Evolutionary conservation across 1,140 invertebrate genomes (phyloP).

Genomic region (Hylaeus anthracinus): DNA sequence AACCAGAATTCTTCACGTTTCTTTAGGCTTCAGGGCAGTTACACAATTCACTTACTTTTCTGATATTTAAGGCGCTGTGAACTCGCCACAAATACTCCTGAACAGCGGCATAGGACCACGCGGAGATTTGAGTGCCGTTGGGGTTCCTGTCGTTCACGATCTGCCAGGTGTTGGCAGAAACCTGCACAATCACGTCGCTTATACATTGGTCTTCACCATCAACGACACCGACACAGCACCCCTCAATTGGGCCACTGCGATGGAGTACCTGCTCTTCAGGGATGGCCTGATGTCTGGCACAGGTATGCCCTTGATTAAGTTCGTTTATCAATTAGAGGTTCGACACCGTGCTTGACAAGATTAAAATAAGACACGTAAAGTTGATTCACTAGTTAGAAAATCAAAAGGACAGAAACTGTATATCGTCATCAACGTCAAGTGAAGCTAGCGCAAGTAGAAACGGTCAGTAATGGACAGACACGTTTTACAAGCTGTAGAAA

Average conservation of each 20-base stretch:
- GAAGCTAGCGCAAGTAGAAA: too few species aligned
- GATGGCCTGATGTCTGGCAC: conserved; percentile 93
- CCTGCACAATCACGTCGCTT: conserved; percentile 93
- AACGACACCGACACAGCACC: conserved; percentile 91
- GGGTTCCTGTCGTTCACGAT: conserved; percentile 86
- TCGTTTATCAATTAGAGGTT: too few species aligned
- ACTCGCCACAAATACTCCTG: conserved; percentile 91
- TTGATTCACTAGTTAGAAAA: too few species aligned
- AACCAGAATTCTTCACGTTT: too few species aligned
- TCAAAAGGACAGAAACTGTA: too few species aligned
- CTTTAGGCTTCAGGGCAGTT: too few species aligned
- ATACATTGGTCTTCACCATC: conserved; percentile 88
- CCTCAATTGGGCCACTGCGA: conserved; percentile 92
- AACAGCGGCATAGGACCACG: conserved; percentile 91
- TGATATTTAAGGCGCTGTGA: conserved; percentile 84
- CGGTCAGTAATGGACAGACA: too few species aligned
- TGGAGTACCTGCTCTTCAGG: conserved; percentile 91
- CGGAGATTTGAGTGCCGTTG: conserved; percentile 85
- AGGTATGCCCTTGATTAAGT: conserved; percentile 75
- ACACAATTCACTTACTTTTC: too few species aligned
- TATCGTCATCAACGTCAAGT: too few species aligned
- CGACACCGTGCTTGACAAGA: too few species aligned
- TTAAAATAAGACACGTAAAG: too few species aligned
- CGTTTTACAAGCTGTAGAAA: too few species aligned
- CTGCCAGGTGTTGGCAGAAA: conserved; percentile 93